Evolutionary conservation across 2,888 invertebrate species (phyloP), one percentile per base, ranked within the genome.

Genomic region (Acleris sparsana): DNA sequence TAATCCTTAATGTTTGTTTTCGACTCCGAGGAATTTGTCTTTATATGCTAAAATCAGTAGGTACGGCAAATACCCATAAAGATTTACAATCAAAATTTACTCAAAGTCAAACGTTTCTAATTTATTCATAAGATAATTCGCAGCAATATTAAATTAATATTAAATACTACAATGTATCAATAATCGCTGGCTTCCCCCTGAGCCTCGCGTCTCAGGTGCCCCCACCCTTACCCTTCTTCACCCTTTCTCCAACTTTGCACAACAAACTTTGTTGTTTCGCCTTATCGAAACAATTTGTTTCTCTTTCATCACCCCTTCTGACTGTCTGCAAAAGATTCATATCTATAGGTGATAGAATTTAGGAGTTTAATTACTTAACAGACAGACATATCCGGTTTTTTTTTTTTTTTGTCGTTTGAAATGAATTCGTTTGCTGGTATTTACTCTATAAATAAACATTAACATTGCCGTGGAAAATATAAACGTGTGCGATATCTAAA

Each of bases 271-370:
- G 83, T 87, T 88, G 85, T 86, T 87, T 83, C 82, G 80, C 84
- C 83, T 86, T 90, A 88, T 89, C 87, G 87, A 87, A 90, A 87
- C 88, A 86, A 80, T 88, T 89, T 89, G 87, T 89, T 89, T 86
- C 89, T 86, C 86, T 89, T 90, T 88, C 88, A 86, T 87, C 84
- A 80, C 71, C 76, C 81, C 80, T 80, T 86, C 86, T 84, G 82
- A 71, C 71, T 77, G 39, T 13, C 39, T 72, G 75, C 68, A 72
- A 70, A 80, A 80, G 74, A 82, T 78, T 74, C 73, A 75, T 77
- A 72, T 59, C 46, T 46, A 53, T 71, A 69, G 70, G 72, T 79
- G 77, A 78, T 74, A 68, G 75, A 82, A 77, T 69, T 73, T 73
- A 71, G n/a, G 55, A 62, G 48, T 43, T 48, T 62, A 22, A 55